Percentiles rank a stretch among this genome's conserved stretches.
Conservation (phyloP, 2,113 vertebrate genomes). For the Thymallus thymallus region DNA sequence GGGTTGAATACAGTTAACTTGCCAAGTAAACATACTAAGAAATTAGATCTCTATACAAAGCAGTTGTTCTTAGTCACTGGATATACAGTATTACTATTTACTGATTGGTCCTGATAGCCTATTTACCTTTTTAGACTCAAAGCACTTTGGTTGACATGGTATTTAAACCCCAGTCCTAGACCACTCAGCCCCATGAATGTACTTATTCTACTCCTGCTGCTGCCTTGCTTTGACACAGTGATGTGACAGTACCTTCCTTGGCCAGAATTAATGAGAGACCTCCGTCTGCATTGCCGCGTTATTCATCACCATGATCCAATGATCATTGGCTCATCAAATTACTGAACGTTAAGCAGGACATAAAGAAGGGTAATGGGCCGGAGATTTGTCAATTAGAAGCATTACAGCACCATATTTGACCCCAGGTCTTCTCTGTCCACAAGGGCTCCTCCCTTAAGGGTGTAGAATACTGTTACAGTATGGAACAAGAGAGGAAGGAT, state of each 20-base stretch:
- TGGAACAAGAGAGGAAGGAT: constrained; percentile 1
- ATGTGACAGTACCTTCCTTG: constrained; percentile 57
- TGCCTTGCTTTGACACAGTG: constrained; percentile 24
- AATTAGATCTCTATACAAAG: background rate
- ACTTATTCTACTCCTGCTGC: constrained; percentile 5
- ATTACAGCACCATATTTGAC: constrained; percentile 68
- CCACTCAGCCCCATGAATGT: constrained; percentile 7
- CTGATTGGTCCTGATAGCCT: background rate
- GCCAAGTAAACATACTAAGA: background rate
- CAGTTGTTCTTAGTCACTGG: background rate
- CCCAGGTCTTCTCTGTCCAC: constrained; percentile 57
- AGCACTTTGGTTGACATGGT: background rate
- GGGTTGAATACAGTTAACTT: background rate
- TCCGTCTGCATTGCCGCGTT: constrained; percentile 31
- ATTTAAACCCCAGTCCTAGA: background rate
- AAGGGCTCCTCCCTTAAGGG: constrained; percentile 40
- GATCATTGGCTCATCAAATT: constrained; percentile 64
- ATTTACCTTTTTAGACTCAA: background rate
- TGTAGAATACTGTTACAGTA: background rate
- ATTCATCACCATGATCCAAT: constrained; percentile 55
- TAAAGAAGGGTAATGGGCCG: constrained; percentile 67
- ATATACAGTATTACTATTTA: background rate
- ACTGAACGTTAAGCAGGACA: constrained; percentile 59
- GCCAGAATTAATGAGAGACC: constrained; percentile 57
- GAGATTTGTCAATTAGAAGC: constrained; percentile 69